Conservation (phyloP, 2,113 vertebrate genomes). For the Hypocryptadius cinnamomeus region DNA sequence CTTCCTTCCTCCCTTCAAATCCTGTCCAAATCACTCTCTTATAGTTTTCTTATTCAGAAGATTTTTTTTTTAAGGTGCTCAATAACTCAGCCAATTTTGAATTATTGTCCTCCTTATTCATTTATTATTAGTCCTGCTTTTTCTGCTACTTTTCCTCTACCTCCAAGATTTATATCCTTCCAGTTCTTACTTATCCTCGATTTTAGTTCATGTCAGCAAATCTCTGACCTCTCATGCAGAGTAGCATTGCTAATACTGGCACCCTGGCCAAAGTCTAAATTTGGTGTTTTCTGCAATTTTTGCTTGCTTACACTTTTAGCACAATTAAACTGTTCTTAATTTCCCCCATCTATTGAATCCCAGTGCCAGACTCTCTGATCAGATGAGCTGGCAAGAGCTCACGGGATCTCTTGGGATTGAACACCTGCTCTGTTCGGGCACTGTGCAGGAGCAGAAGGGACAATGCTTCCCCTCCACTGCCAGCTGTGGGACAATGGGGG, state of each 20-base stretch:
- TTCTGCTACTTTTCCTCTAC: background rate
- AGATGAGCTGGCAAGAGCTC: background rate
- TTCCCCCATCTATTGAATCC: background rate
- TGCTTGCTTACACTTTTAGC: background rate
- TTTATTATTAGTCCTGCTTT: background rate
- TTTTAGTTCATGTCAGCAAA: background rate
- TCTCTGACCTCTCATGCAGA: background rate
- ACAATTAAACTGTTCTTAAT: background rate
- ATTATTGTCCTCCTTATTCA: background rate
- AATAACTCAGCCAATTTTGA: background rate
- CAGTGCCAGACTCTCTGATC: background rate
- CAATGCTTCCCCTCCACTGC: background rate
- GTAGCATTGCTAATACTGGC: background rate
- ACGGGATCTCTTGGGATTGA: background rate
- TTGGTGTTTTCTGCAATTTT: background rate
- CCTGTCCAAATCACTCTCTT: background rate
- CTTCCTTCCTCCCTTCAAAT: slow-evolving; percentile 18
- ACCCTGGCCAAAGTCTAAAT: background rate
- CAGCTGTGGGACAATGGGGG: background rate
- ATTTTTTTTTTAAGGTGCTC: background rate
- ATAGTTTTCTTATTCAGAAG: background rate
- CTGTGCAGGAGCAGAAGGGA: background rate
- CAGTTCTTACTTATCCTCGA: background rate
- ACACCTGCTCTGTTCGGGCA: background rate
- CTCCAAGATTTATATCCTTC: background rate